A percentile compares a stretch with the other conserved stretches of the same genome.
These are phyloP conservation scores for Typhlichthys eigenmanni DNA, from an alignment of 2,797 vertebrate genomes.

Conservation along the genomic window DNA sequence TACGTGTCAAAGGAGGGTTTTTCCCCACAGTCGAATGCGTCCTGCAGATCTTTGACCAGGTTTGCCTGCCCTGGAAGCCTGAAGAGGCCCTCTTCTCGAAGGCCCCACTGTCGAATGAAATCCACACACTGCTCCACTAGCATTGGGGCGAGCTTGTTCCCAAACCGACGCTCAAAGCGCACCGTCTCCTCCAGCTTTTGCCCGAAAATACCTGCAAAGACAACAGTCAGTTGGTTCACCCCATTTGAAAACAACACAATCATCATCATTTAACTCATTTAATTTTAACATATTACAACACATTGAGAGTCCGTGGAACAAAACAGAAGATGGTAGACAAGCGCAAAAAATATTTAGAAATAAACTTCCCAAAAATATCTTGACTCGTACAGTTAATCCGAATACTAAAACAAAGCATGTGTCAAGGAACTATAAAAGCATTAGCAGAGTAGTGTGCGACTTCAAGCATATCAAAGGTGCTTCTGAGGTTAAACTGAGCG, in stretches of 20 bases:
- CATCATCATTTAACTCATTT: not conserved
- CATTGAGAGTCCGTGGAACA: too few relatives aligned
- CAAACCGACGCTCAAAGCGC: constrained; percentile 90
- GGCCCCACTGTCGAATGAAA: constrained; percentile 91
- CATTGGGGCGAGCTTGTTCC: constrained; percentile 91
- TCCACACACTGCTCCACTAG: constrained; percentile 97
- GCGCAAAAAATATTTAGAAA: too few relatives aligned
- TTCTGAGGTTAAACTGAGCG: constrained; percentile 22
- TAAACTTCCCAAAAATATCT: too few relatives aligned
- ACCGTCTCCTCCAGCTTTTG: constrained; percentile 98
- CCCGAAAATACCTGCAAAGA: constrained; percentile 90
- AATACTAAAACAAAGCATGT: constrained; percentile 5
- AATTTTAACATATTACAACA: not conserved
- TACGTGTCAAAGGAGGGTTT: constrained; percentile 97
- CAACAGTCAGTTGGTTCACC: not conserved
- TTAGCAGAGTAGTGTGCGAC: constrained; percentile 12
- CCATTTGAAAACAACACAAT: too few relatives aligned
- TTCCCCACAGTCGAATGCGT: constrained; percentile 96
- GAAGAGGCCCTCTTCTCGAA: constrained; percentile 94
- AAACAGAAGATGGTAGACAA: too few relatives aligned
- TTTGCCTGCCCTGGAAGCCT: constrained; percentile 94
- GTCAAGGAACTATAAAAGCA: constrained; percentile 1
- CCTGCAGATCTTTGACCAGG: constrained; percentile 96
- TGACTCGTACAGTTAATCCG: too few relatives aligned
- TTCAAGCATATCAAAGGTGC: constrained; percentile 44